Base-by-base conservation (phyloP, 37 sponge, comb jelly and placozoan genomes). In the Beroe forskalii region DNA sequence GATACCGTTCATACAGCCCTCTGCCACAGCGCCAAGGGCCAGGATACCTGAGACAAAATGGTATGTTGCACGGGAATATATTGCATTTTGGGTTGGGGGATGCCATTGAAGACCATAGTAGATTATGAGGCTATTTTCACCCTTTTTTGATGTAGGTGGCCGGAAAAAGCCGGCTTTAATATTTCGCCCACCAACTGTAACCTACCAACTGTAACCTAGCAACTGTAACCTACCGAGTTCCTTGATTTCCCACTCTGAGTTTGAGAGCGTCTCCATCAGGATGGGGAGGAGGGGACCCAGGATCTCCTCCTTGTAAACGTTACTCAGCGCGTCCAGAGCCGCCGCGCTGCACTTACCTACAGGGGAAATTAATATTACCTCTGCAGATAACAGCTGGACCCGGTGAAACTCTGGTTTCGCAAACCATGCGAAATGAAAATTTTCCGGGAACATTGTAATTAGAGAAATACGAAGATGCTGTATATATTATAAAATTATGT, bases 1-100 rank as follows among this genome's bases (percentile, higher is more conserved):
- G 76, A 99, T 96, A 0, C 99, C 99, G 14, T 93, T 93, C 92
- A 93, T 92, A 91, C 99, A 99, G 14, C 95, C 98, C 66, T 99
- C 99, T 38, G 99, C 96, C 1, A 99, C 94, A 60, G 99, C 99
- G 0, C 99, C 99, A 60, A 99, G 93, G 8, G 95, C 97, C n/a
- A 99, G 91, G 60, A 99, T 99, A 37, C 95, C 95, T 69, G 72
- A n/a, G 25, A 19, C 66, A 63, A 8, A 55, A 17, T 55, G 17
- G 60, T 9, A 20, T 55, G 60, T 55, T 67, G 67, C 9, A 67
- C 28, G 67, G 17, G 20, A 67, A n/a, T 12, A 24, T 28, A n/a
- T n/a, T n/a, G n/a, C n/a, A n/a, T n/a, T n/a, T n/a, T n/a, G n/a
- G n/a, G n/a, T n/a, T n/a, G n/a, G n/a, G n/a, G n/a, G n/a, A n/a